Conservation (phyloP, 2,888 invertebrate genomes). For the Cerceris ruficornis region DNA sequence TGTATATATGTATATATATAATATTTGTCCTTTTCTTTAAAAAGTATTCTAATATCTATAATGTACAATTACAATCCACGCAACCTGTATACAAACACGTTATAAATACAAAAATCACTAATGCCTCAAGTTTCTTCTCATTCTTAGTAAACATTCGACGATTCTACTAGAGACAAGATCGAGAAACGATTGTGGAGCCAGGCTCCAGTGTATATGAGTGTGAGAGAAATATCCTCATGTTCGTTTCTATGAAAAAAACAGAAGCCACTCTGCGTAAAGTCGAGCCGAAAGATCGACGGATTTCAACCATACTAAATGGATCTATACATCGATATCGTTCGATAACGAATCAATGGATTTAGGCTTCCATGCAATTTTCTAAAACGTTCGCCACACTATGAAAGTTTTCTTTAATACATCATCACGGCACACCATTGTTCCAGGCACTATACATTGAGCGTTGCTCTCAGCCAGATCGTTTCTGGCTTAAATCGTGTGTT, state of each 20-base stretch:
- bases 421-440: slow-evolving; percentile 62
- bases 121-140: slow-evolving; percentile 65
- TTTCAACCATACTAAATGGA: slow-evolving; percentile 33
- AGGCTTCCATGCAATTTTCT: slow-evolving; percentile 31
- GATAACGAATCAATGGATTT: slow-evolving; percentile 45
- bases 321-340: slow-evolving; percentile 21
- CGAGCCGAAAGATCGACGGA: slow-evolving; percentile 39
- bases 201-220: slow-evolving; percentile 62
- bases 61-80: slow-evolving; percentile 67
- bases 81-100: slow-evolving; percentile 70
- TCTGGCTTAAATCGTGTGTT: slow-evolving; percentile 78
- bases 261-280: slow-evolving; percentile 56
- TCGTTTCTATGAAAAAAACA: slow-evolving; percentile 38
- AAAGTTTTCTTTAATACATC: slow-evolving; percentile 30
- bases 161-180: slow-evolving; percentile 51
- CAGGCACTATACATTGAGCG: slow-evolving; percentile 74
- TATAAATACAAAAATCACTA: slow-evolving; percentile 74
- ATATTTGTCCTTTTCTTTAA: slow-evolving; percentile 54
- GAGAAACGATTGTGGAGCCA: slow-evolving; percentile 50
- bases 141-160: slow-evolving; percentile 41
- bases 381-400: slow-evolving; percentile 14
- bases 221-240: slow-evolving; percentile 32
- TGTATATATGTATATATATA: slow-evolving; percentile 39
- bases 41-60: slow-evolving; percentile 67
- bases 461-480: slow-evolving; percentile 62